Conservation (phyloP, 2,797 vertebrate genomes). For the Natrix natrix region DNA sequence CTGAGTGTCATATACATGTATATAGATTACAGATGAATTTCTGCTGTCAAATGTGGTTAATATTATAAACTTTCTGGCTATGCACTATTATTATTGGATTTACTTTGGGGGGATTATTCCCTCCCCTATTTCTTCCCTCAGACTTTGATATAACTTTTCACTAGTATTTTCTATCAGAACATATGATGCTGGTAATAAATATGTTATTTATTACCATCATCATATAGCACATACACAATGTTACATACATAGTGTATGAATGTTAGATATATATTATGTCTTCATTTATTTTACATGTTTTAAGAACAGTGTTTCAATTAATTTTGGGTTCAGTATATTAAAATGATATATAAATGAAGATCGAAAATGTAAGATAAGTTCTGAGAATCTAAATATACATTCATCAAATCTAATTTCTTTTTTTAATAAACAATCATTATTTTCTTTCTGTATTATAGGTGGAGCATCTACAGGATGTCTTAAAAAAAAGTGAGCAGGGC, state of each 20-base stretch:
- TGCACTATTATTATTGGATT: not conserved
- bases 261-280: not conserved
- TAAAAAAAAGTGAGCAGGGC: constrained; percentile 88
- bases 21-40: not conserved
- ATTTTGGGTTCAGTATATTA: not conserved
- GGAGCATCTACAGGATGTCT: constrained; percentile 82
- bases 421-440: not conserved
- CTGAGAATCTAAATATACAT: not conserved
- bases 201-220: not conserved
- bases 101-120: not conserved
- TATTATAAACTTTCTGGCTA: not conserved
- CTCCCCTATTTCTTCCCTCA: not conserved
- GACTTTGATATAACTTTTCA: not conserved
- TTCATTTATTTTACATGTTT: not conserved
- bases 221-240: not conserved
- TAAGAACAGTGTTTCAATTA: not conserved
- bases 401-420: not conserved
- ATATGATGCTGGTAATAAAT: not conserved
- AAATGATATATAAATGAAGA: not conserved
- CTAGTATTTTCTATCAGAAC: not conserved
- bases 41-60: not conserved
- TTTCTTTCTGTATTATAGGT: constrained; percentile 69
- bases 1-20: not conserved
- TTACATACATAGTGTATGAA: too few species aligned
- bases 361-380: not conserved